Evolutionary conservation across 2,888 invertebrate species (phyloP).

Genomic region (Tethea ocularis): DNA sequence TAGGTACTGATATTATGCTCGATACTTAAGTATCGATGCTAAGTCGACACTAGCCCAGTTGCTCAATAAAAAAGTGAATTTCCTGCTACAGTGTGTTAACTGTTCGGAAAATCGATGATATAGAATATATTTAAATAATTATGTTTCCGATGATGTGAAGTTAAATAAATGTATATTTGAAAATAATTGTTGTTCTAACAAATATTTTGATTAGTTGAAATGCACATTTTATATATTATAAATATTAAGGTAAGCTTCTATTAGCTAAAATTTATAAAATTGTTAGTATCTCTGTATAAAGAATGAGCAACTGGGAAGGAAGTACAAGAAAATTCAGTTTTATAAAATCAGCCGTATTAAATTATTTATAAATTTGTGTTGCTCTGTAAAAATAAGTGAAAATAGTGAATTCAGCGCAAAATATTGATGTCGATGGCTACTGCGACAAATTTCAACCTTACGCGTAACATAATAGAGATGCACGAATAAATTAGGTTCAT

Average conservation of each 20-base stretch:
- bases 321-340: conserved; percentile 22
- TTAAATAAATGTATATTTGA: not conserved
- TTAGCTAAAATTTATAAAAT: conserved; percentile 8
- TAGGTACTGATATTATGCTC: not conserved
- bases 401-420: not conserved
- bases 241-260: conserved; percentile 10
- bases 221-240: conserved; percentile 12
- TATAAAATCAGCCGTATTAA: conserved; percentile 1
- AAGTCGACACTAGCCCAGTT: conserved; percentile 3
- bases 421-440: not conserved
- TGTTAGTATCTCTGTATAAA: conserved; percentile 29
- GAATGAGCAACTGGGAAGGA: conserved; percentile 38
- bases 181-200: conserved; percentile 3
- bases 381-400: not conserved
- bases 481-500: not conserved
- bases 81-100: not conserved
- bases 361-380: not conserved
- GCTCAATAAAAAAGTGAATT: not conserved
- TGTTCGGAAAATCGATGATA: not conserved
- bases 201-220: conserved; percentile 13
- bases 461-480: not conserved
- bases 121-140: not conserved
- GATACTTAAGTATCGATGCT: not conserved
- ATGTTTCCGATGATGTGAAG: not conserved
- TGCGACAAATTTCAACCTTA: conserved; percentile 4